Conservation (phyloP, 1,140 invertebrate genomes). For the Catajapyx aquilonaris region DNA sequence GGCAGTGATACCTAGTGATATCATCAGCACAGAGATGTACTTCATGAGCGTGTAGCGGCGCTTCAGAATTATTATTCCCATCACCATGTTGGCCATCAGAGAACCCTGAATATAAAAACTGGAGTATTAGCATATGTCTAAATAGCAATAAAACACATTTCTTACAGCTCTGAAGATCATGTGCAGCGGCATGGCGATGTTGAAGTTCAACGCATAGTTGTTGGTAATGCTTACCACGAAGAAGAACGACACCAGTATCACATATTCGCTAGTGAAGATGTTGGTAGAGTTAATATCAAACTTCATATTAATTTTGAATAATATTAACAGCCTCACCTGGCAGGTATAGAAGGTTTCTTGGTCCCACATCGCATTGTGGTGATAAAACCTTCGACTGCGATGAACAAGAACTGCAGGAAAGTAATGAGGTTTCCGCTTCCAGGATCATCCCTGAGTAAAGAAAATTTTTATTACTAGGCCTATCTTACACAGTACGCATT, state of each 20-base stretch:
- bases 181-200: slow-evolving; percentile 93
- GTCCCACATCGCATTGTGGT: slow-evolving; percentile 74
- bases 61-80: slow-evolving; percentile 78
- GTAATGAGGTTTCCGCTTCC: slow-evolving; percentile 84
- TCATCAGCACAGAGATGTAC: slow-evolving; percentile 80
- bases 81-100: slow-evolving; percentile 87
- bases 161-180: slow-evolving; percentile 94
- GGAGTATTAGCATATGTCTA: slow-evolving; percentile 7
- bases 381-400: slow-evolving; percentile 75
- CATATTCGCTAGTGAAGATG: slow-evolving; percentile 44
- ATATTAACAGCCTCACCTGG: slow-evolving; percentile 24
- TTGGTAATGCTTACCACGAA: slow-evolving; percentile 83
- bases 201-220: slow-evolving; percentile 91
- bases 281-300: slow-evolving; percentile 6
- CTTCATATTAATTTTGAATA: too few relatives aligned
- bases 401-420: slow-evolving; percentile 80
- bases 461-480: too few relatives aligned
- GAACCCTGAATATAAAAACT: slow-evolving; percentile 51
- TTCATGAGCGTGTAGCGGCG: slow-evolving; percentile 65
- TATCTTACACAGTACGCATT: too few relatives aligned
- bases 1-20: slow-evolving; percentile 72
- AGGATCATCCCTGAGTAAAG: slow-evolving; percentile 54
- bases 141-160: slow-evolving; percentile 13
- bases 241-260: slow-evolving; percentile 70
- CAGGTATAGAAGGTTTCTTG: slow-evolving; percentile 33